Evolutionary conservation across 2,113 vertebrate species (phyloP).

Genomic region (Scomber japonicus): DNA sequence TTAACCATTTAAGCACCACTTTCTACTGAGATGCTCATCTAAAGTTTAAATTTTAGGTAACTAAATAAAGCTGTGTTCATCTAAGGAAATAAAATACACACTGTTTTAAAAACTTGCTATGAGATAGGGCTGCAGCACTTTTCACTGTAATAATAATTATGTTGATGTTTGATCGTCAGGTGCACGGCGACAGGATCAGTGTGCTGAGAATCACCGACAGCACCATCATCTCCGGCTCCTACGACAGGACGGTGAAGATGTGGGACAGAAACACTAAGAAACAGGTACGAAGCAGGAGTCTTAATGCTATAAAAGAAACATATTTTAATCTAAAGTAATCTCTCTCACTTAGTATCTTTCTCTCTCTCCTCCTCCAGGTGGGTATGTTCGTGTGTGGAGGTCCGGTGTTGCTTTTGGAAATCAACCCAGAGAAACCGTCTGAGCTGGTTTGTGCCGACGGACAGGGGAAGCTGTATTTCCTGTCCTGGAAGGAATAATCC

Average conservation of each 20-base stretch:
- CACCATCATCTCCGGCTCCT: constrained; percentile 82
- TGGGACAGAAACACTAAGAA: constrained; percentile 84
- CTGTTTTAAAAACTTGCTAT: not conserved
- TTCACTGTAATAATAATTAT: not conserved
- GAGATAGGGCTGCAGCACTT: no score
- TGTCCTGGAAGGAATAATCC: constrained; percentile 78
- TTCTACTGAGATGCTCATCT: no score
- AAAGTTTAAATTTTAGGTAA: no score
- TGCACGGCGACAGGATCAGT: constrained; percentile 80
- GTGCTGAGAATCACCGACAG: constrained; percentile 74
- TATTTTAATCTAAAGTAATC: no score
- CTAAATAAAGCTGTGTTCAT: no score
- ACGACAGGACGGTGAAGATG: constrained; percentile 83
- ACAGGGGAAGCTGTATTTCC: constrained; percentile 80
- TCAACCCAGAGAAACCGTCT: constrained; percentile 72
- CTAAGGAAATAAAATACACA: no score
- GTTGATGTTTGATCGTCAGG: constrained; percentile 65
- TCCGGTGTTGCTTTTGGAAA: constrained; percentile 76
- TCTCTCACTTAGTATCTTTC: not conserved
- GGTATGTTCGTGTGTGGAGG: constrained; percentile 83
- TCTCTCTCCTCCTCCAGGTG: constrained; percentile 57
- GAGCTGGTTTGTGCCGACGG: constrained; percentile 80
- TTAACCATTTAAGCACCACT: no score
- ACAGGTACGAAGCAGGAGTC: constrained; percentile 73
- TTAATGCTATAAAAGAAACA: no score